Evolutionary conservation across 2,888 invertebrate genomes (phyloP).

Genomic region (Caenorhabditis sulstoni): DNA sequence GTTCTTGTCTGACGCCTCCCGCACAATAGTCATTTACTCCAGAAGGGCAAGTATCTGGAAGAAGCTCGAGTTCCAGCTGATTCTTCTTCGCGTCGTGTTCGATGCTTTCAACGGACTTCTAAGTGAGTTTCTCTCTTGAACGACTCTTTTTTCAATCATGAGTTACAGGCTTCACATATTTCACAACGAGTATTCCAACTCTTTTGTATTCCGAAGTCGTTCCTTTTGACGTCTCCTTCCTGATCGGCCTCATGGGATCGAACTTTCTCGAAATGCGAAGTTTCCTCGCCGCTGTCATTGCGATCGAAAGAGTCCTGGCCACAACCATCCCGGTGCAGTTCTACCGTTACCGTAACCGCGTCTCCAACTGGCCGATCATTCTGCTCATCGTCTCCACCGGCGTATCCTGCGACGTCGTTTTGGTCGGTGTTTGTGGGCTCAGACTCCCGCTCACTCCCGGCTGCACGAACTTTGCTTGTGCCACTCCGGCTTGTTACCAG

Average conservation of each 20-base stretch:
- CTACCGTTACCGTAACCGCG: constrained; percentile 14
- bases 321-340: constrained; percentile 19
- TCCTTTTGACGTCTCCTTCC: constrained; percentile 27
- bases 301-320: constrained; percentile 23
- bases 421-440: constrained; percentile 29
- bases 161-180: constrained; percentile 8
- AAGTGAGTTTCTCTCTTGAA: constrained; percentile 2
- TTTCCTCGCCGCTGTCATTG: constrained; percentile 39
- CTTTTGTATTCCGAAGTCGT: constrained; percentile 13
- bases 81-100: constrained; percentile 22
- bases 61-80: constrained; percentile 37
- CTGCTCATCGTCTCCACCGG: constrained; percentile 26
- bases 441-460: not conserved
- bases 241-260: constrained; percentile 10
- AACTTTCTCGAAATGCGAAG: constrained; percentile 37
- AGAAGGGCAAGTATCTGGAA: constrained; percentile 23
- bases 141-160: no score
- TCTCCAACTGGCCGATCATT: constrained; percentile 32
- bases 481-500: constrained; percentile 21
- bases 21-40: not conserved
- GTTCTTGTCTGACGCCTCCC: not conserved
- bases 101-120: constrained; percentile 27
- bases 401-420: constrained; percentile 2
- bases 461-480: constrained; percentile 23
- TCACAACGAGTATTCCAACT: constrained; percentile 12